Base-by-base conservation (phyloP, 2,113 vertebrate genomes). In the Solea senegalensis region DNA sequence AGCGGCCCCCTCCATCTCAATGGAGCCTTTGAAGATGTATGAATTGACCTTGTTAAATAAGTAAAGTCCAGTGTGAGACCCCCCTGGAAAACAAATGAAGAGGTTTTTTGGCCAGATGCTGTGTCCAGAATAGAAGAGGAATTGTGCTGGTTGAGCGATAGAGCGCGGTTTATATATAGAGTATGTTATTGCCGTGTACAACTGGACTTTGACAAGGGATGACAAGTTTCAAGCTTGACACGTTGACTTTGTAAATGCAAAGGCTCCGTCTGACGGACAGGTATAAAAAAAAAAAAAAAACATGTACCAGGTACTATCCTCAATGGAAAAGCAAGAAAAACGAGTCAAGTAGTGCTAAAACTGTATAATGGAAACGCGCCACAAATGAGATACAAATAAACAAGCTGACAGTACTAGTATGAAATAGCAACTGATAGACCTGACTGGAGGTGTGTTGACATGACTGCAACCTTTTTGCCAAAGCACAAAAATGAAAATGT, bases 21-120 rank as follows among this genome's bases (percentile, higher is more conserved):
- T 21, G 45, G 59, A 79, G 67, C 64, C 80, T 85, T 80, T 91
- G 87, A 86, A 88, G 89, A 84, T 76, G 64, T 57, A 59, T 59
- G 74, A 71, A 59, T 66, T 86, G 89, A 91, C 89, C 90, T 90
- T 89, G 86, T 89, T 92, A 77, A 92, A 89, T 90, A 91, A 88
- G 34, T 34, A 65, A 86, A 76, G 81, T 82, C 86, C 80, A 83
- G 57, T 54, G 71, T 68, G 40, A 46, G 69, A 80, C 66, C 60
- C 80, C 88, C 83, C 83, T 89, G 83, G 85, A 85, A 84, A 83
- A 88, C 66, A 81, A 85, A 86, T 86, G 72, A 90, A 87, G 79
- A 85, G 28, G 83, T 69, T 73, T 72, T 55, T 70, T 58, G 51
- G 55, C 72, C 68, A 67, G 63, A 80, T 69, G 79, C 69, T 21